Conservation (phyloP, 2,113 vertebrate species). For the Dromiciops gliroides region DNA sequence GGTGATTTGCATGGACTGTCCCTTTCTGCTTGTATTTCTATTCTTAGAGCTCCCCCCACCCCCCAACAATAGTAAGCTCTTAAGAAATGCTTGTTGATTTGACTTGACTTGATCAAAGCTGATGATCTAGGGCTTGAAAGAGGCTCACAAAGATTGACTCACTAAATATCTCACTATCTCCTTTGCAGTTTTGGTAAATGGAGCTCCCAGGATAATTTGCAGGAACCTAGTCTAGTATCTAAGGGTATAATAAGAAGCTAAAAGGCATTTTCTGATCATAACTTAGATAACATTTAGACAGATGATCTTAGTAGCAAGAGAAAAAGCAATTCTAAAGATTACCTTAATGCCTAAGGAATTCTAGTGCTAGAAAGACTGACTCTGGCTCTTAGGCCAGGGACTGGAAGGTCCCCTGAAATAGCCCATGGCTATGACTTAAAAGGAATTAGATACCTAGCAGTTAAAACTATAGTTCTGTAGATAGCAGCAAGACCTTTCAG, state of each 20-base stretch:
- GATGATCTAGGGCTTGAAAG: not conserved
- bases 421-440: not conserved
- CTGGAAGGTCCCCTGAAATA: not conserved
- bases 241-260: not conserved
- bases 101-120: not conserved
- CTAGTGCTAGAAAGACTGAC: not conserved
- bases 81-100: not conserved
- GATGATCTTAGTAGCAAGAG: not conserved
- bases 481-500: not conserved
- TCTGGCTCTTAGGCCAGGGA: not conserved
- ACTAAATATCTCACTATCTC: not conserved
- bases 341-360: not conserved
- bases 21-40: not conserved
- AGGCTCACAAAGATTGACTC: not conserved
- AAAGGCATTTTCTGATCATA: not conserved
- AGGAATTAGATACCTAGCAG: not conserved
- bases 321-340: not conserved
- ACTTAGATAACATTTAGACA: not conserved
- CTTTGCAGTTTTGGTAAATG: not conserved
- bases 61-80: not conserved
- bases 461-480: not conserved
- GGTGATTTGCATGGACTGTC: not conserved
- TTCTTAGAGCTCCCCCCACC: not conserved
- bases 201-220: not conserved
- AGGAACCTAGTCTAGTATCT: not conserved